phyloP scores from a whole-genome alignment of 2,888 invertebrate genomes.

The Calliscelio sp. region DNA sequence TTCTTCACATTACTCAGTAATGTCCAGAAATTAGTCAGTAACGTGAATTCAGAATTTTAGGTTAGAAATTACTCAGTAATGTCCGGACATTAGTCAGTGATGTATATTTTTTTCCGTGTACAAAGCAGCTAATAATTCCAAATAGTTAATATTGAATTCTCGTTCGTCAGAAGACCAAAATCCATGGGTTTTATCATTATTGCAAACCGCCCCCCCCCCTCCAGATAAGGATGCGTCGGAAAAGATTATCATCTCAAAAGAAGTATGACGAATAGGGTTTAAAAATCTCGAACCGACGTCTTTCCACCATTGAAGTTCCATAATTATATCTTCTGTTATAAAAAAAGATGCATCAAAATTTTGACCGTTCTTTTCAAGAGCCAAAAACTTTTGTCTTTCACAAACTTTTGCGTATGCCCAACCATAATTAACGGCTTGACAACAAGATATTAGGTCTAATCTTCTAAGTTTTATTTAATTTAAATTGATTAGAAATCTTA shows the following conservation, averaged over 20 bases:
- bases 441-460: conserved; percentile 45
- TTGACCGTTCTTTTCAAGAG: neutral
- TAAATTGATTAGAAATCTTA: conserved; percentile 15
- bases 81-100: too few species aligned
- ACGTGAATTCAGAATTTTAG: too few species aligned
- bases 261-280: conserved; percentile 35
- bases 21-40: too few species aligned
- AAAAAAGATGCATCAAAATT: neutral
- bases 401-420: conserved; percentile 33
- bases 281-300: neutral
- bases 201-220: conserved; percentile 56
- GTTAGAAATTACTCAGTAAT: too few species aligned
- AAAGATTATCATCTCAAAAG: conserved; percentile 62
- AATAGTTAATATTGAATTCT: conserved; percentile 45
- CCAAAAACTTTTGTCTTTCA: conserved; percentile 25
- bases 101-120: too few species aligned
- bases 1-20: too few species aligned
- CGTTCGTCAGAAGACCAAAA: conserved; percentile 52
- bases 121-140: conserved; percentile 34
- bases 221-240: conserved; percentile 68
- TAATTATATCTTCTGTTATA: neutral
- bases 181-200: conserved; percentile 33
- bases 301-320: conserved; percentile 26
- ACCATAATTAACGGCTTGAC: conserved; percentile 44
- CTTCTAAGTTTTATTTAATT: conserved; percentile 16